These are phyloP conservation scores for Dinocampus coccinellae DNA, from an alignment of 2,888 invertebrate genomes.

Conservation along the genomic window DNA sequence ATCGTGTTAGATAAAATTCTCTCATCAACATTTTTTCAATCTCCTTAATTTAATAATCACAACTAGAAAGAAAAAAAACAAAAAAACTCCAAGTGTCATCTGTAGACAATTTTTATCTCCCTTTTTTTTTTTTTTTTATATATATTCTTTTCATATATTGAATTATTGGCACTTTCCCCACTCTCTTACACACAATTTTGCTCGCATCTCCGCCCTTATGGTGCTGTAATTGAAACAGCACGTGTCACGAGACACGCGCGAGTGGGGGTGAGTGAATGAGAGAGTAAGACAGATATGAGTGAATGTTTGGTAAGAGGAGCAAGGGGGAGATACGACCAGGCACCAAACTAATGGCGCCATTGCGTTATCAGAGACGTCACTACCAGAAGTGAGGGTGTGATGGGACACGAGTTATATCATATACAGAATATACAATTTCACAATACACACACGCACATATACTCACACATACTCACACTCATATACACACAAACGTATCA, in stretches of 20 bases:
- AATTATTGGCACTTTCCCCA: no score
- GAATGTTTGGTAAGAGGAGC: no score
- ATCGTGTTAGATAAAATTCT: no score
- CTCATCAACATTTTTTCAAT: no score
- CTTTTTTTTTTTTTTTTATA: no score
- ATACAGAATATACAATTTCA: neutral
- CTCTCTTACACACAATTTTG: no score
- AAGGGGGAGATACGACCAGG: conserved; percentile 48
- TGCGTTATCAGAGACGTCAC: conserved; percentile 53
- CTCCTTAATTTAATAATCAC: no score
- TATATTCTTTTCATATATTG: no score
- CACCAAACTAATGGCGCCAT: conserved; percentile 52
- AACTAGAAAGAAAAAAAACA: no score
- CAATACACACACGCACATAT: neutral
- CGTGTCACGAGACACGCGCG: conserved; percentile 51
- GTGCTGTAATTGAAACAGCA: conserved; percentile 58
- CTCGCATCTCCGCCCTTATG: conserved; percentile 40
- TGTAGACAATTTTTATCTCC: no score
- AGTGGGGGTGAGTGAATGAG: neutral
- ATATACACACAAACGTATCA: neutral
- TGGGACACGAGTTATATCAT: conserved; percentile 22
- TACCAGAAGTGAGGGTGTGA: conserved; percentile 36
- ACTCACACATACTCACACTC: neutral
- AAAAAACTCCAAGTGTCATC: no score
- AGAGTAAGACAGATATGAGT: no score